Evolutionary conservation across 2,113 vertebrate genomes (phyloP).

Genomic region (Leucosticte australis): DNA sequence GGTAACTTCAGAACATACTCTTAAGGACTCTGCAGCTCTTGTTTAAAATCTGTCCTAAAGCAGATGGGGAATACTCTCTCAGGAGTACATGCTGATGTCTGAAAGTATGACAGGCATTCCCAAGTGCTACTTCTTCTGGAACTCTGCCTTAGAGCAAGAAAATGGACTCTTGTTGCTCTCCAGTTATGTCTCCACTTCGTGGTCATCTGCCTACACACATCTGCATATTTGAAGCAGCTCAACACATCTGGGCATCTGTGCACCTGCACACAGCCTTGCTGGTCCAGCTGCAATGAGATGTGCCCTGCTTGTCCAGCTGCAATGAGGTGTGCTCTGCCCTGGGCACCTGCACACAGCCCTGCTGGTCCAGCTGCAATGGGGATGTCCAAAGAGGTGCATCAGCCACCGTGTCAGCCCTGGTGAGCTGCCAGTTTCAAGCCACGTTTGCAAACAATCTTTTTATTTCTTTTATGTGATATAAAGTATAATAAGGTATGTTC

Average conservation of each 20-base stretch:
- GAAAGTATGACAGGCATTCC: constrained; percentile 7
- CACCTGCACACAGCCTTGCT: neutral
- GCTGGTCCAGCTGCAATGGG: neutral
- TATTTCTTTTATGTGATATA: neutral
- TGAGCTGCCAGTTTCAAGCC: neutral
- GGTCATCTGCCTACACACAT: neutral
- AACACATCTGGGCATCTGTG: neutral
- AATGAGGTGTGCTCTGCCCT: neutral
- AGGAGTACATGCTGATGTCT: constrained; percentile 5
- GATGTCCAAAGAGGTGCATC: neutral
- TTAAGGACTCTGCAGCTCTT: constrained; percentile 9
- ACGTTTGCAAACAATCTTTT: neutral
- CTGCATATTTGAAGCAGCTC: neutral
- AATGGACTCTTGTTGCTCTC: neutral
- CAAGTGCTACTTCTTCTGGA: neutral
- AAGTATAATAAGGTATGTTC: neutral
- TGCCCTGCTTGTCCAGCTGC: neutral
- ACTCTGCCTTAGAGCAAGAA: neutral
- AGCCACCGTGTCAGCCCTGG: neutral
- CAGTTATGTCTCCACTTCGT: neutral
- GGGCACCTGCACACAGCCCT: neutral
- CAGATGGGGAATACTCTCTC: constrained; percentile 51
- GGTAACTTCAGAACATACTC: neutral
- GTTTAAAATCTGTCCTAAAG: constrained; percentile 27
- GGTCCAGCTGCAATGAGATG: neutral